Conservation (phyloP, 2,888 invertebrate genomes). For the Conops quadrifasciatus region DNA sequence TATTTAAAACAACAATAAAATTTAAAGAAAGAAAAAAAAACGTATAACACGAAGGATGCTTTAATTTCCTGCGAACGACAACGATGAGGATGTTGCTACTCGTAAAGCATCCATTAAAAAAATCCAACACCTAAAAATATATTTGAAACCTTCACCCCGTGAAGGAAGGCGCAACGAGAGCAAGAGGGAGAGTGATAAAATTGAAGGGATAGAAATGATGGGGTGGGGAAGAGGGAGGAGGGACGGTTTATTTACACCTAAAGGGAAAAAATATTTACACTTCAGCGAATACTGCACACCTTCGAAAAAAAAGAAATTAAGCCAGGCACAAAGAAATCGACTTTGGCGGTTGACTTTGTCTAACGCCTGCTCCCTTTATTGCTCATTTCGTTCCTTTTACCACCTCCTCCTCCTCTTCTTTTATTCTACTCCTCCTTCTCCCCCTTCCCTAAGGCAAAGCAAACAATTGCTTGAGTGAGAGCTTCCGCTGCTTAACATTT, state of each 20-base stretch:
- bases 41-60: not conserved
- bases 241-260: constrained; percentile 39
- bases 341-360: not conserved
- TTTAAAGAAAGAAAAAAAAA: not conserved
- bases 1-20: not conserved
- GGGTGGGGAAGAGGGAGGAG: not conserved
- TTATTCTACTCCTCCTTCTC: not conserved
- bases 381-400: no score
- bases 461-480: constrained; percentile 22
- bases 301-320: not conserved
- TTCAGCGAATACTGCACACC: constrained; percentile 27
- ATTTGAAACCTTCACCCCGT: no score
- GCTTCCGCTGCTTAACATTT: constrained; percentile 45
- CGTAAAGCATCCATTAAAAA: no score
- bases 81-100: no score
- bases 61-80: not conserved
- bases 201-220: not conserved
- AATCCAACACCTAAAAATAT: no score
- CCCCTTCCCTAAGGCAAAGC: not conserved
- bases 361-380: not conserved
- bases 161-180: no score
- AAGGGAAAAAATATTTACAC: constrained; percentile 43
- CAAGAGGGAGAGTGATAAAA: no score
- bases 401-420: not conserved
- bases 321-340: not conserved